Base-by-base conservation (phyloP, 2,888 invertebrate genomes). In the Caprella mutica region DNA sequence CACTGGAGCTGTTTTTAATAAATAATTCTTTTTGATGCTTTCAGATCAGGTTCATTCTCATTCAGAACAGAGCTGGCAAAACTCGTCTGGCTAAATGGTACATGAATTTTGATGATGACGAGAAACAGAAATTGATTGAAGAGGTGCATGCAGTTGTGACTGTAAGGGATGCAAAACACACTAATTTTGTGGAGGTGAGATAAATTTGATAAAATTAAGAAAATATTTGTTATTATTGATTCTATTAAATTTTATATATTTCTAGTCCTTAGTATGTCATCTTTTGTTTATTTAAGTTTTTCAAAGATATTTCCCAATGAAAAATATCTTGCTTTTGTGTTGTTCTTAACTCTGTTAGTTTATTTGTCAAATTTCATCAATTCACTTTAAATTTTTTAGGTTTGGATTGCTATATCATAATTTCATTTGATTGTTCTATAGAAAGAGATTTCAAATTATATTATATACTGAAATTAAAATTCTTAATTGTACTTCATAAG, bases 61-160 rank as follows among this genome's bases (percentile, higher is more conserved):
- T 98, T 72, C 98, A 98, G 80, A 98, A 98, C 73, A 83, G 98
- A 69, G 98, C 98, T 69, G 98, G 98, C 29, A 98, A 98, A 77
- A 98, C 98, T 46, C 81, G 98, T 67, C 77, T 98, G 66, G 98
- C 98, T 24, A 99, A 99, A 76, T 98, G 98, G 98, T 97, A 98
- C 72, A 98, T 98, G 97, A 96, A 97, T 75, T 98, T 98, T 75
- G 98, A 98, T 76, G 98, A 98, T 76, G 98, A 98, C 71, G 98
- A 98, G 73, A 98, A 98, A 73, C 98, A 99, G 76, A 98, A 99
- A 75, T 78, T 98, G 26, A 98, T 99, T 67, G 98, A 99, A 74
- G 98, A 99, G 75, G 92, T 98, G 3, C 98, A 98, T 75, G 98
- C 98, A 17, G 93, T 97, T 48, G 98, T 98, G 19, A 98, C 98